Evolutionary conservation across 2,113 vertebrate genomes (phyloP), one percentile per base, ranked within the genome.

Genomic region (Strix aluco): DNA sequence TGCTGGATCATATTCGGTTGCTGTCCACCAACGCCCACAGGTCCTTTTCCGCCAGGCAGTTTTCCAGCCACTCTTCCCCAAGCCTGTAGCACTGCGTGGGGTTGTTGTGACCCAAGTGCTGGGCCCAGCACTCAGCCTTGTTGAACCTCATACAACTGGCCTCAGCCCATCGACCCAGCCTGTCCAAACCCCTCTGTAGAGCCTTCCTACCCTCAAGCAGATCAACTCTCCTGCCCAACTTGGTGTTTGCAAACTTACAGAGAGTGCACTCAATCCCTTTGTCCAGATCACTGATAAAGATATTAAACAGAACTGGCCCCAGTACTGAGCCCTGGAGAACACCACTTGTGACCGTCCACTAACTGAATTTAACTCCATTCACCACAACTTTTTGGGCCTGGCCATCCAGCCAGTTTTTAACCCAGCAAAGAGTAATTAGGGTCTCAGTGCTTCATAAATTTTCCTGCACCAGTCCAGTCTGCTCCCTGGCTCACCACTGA

Each of bases 281-380:
- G 1, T 71, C 46, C 46, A 66, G 20, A 55, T 6, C 62, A 49
- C 3, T 23, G 15, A 5, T 29, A 22, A 55, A 22, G 21, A 55
- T 21, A 58, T 27, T 44, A 36, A 51, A 38, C 26, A 84, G 57
- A 66, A 59, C 46, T 40, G 40, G 8, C 4, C 32, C n/a, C 44
- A 46, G 2, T 10, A 38, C 13, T 14, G 36, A 93, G 52, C 32
- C 29, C 63, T 38, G 34, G 29, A 29, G 47, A 88, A 10, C 42
- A 72, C 10, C 47, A 42, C 46, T 61, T 29, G 15, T 66, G 69
- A 51, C 38, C 0, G 0, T 8, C 5, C 8, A 2, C 54, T 19
- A 42, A 4, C 26, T 54, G 16, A 22, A 63, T 25, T 46, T 2
- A 2, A 59, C 18, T 61, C 44, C 26, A 23, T 38, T 74, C 57